Evolutionary conservation across 2,113 vertebrate genomes (phyloP).

Genomic region (Cololabis saira): DNA sequence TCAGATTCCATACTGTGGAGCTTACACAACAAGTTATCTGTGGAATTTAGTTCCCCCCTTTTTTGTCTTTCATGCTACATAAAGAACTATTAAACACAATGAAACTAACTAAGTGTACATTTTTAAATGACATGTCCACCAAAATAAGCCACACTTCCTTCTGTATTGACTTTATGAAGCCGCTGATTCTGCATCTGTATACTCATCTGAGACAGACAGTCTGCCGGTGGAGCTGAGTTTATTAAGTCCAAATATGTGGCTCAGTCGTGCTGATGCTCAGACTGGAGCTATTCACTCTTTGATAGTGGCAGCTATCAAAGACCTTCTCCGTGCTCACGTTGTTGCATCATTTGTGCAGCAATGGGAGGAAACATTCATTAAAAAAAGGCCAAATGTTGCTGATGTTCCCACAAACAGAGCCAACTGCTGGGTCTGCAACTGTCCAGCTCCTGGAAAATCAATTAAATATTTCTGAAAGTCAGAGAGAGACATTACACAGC

Average conservation of each 20-base stretch:
- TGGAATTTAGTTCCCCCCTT: no score
- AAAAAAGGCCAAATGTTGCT: conserved; percentile 57
- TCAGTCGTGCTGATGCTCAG: conserved; percentile 38
- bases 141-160: conserved; percentile 17
- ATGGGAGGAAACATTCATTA: conserved; percentile 40
- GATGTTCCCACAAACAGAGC: conserved; percentile 60
- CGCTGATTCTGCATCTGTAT: conserved; percentile 23
- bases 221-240: conserved; percentile 40
- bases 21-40: no score
- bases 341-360: conserved; percentile 39
- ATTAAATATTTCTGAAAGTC: conserved; percentile 53
- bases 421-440: conserved; percentile 67
- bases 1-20: no score
- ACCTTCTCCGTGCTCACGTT: conserved; percentile 44
- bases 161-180: conserved; percentile 26
- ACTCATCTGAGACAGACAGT: conserved; percentile 25
- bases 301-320: conserved; percentile 62
- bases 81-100: no score
- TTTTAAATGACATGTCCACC: conserved; percentile 17
- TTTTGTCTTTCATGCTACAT: no score
- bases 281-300: conserved; percentile 12
- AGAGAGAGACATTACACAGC: conserved; percentile 20
- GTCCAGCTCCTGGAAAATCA: conserved; percentile 60
- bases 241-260: conserved; percentile 21
- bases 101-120: conserved; percentile 5